A percentile compares a stretch with the other conserved stretches of the same genome.
phyloP scores from a whole-genome alignment of 1,140 invertebrate species.

The Drosophila orena region DNA sequence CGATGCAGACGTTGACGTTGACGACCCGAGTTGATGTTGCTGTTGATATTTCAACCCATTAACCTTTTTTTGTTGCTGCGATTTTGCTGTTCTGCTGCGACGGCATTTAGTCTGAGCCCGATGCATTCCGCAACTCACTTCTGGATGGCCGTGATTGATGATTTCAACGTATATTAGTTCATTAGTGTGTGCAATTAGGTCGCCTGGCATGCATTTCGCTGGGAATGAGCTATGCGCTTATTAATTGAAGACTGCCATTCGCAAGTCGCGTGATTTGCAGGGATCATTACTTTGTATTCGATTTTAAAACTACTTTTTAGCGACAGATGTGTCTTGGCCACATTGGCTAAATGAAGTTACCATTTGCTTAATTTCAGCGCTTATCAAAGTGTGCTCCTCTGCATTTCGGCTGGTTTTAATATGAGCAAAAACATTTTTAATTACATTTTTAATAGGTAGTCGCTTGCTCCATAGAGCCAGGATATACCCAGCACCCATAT shows the following conservation, averaged over 20 bases:
- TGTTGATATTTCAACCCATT: slow-evolving; percentile 79
- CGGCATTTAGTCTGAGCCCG: slow-evolving; percentile 34
- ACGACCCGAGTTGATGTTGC: slow-evolving; percentile 58
- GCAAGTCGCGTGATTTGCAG: slow-evolving; percentile 40
- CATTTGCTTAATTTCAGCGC: too few relatives aligned
- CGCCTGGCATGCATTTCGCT: slow-evolving; percentile 41
- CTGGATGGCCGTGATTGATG: slow-evolving; percentile 67
- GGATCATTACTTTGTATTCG: slow-evolving; percentile 54
- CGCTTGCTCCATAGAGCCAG: too few relatives aligned
- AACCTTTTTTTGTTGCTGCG: slow-evolving; percentile 64
- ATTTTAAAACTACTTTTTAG: slow-evolving; percentile 21
- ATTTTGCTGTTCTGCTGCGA: slow-evolving; percentile 35
- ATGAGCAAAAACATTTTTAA: not conserved
- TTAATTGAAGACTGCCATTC: slow-evolving; percentile 63
- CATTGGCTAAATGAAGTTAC: slow-evolving; percentile 14
- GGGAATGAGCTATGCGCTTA: slow-evolving; percentile 63
- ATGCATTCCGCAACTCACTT: slow-evolving; percentile 54
- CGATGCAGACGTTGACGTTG: slow-evolving; percentile 48
- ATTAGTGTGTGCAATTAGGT: slow-evolving; percentile 47
- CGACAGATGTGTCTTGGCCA: slow-evolving; percentile 5
- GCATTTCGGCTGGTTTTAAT: not conserved
- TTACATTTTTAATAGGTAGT: not conserved
- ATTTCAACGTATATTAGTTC: slow-evolving; percentile 35
- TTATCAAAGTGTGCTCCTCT: not conserved
- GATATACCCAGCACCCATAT: not conserved